Evolutionary conservation across 2,113 vertebrate species (phyloP).

Genomic region (Gasterosteus aculeatus): DNA sequence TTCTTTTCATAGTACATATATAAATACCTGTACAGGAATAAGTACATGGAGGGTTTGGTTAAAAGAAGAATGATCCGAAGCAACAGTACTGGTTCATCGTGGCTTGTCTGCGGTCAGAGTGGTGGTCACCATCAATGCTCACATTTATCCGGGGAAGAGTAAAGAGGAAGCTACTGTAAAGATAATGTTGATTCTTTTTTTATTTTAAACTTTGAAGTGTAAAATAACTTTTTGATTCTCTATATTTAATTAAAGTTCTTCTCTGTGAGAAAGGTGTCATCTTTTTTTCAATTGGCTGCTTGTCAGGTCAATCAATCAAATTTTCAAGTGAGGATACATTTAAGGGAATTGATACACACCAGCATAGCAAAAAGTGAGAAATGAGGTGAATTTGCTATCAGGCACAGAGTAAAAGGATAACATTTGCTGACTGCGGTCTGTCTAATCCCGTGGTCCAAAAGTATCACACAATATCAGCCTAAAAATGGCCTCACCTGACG

Average conservation of each 20-base stretch:
- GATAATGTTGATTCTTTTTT: conserved; percentile 92
- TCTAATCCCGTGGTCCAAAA: background rate
- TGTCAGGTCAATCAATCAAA: background rate
- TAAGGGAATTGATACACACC: background rate
- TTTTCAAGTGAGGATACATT: background rate
- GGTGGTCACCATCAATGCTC: conserved; percentile 43
- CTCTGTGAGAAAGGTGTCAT: conserved; percentile 85
- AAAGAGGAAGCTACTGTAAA: conserved; percentile 95
- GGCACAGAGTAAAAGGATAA: background rate
- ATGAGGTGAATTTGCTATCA: background rate
- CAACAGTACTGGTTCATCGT: conserved; percentile 43
- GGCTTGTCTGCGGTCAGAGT: conserved; percentile 63
- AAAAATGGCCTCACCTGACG: background rate
- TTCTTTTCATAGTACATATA: conserved; percentile 50
- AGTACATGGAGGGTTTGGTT: conserved; percentile 38
- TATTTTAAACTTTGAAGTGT: conserved; percentile 93
- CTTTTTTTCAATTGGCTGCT: conserved; percentile 19
- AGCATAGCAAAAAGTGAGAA: background rate
- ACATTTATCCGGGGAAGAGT: conserved; percentile 78
- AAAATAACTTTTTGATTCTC: conserved; percentile 99
- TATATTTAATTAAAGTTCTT: conserved; percentile 99
- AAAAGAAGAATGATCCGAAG: conserved; percentile 43
- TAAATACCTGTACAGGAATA: conserved; percentile 63
- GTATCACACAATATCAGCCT: background rate
- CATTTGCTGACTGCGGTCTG: background rate